Conservation (phyloP, 2,113 vertebrate species). For the Camelus bactrianus region DNA sequence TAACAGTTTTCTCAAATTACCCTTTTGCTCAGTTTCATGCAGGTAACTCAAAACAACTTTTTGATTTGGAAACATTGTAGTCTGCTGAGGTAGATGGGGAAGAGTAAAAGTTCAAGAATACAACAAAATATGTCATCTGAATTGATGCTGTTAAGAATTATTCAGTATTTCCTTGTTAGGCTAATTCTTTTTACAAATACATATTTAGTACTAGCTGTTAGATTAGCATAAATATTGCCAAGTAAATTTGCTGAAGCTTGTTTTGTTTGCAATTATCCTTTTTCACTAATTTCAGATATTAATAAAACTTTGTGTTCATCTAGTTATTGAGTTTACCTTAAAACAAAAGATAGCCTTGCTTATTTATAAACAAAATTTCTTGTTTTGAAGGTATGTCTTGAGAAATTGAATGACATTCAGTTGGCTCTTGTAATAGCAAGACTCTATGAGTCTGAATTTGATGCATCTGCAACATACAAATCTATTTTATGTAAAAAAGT, state of each 20-base stretch:
- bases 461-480: slow-evolving; percentile 94
- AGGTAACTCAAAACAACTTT: neutral
- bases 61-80: slow-evolving; percentile 25
- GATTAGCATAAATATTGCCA: neutral
- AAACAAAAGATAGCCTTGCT: slow-evolving; percentile 1
- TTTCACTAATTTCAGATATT: slow-evolving; percentile 21
- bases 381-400: slow-evolving; percentile 93
- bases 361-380: slow-evolving; percentile 51
- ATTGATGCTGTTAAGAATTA: neutral
- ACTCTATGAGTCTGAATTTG: slow-evolving; percentile 96
- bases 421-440: slow-evolving; percentile 96
- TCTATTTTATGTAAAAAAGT: slow-evolving; percentile 94
- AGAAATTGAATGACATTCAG: slow-evolving; percentile 97
- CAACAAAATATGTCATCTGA: slow-evolving; percentile 33
- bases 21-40: slow-evolving; percentile 24
- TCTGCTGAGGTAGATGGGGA: neutral
- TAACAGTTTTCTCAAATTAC: neutral
- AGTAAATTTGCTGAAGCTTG: neutral
- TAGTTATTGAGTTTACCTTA: slow-evolving; percentile 41
- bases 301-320: slow-evolving; percentile 12
- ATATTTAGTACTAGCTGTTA: neutral
- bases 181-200: slow-evolving; percentile 9
- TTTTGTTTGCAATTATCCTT: neutral
- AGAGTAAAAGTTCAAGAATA: slow-evolving; percentile 15
- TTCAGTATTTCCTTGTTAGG: neutral